These are phyloP conservation scores for Cheilosia variabilis DNA, from an alignment of 2,888 invertebrate genomes.

Conservation along the genomic window DNA sequence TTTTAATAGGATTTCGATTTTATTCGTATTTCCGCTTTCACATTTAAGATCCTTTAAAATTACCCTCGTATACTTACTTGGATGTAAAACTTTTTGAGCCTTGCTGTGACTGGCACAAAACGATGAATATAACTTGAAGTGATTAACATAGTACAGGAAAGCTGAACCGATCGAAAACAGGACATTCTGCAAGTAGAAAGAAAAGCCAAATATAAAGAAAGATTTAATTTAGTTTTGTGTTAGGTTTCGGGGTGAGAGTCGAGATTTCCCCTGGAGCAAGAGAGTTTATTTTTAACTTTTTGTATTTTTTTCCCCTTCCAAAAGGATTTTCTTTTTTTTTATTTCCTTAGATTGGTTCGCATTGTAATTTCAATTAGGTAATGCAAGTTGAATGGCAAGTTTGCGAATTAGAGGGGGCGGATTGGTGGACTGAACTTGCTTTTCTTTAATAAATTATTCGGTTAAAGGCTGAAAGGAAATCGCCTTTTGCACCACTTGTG, in stretches of 20 bases:
- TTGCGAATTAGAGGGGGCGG: conserved; percentile 12
- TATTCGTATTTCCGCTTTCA: conserved; percentile 43
- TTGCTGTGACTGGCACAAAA: conserved; percentile 99
- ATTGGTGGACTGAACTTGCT: conserved; percentile 13
- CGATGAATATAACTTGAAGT: conserved; percentile 99
- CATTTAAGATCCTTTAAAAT: conserved; percentile 52
- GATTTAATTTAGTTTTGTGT: conserved; percentile 50
- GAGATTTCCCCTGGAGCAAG: conserved; percentile 7
- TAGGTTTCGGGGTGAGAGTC: conserved; percentile 12
- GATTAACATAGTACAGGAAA: conserved; percentile 98
- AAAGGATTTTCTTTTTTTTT: conserved; percentile 27
- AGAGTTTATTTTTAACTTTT: not conserved
- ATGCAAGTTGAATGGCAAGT: conserved; percentile 30
- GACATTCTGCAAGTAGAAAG: conserved; percentile 90
- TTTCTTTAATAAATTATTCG: conserved; percentile 16
- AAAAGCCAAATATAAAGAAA: conserved; percentile 28
- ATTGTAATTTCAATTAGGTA: conserved; percentile 66
- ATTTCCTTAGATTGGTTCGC: conserved; percentile 17
- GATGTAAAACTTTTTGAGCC: conserved; percentile 98
- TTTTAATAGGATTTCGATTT: conserved; percentile 70
- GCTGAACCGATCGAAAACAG: conserved; percentile 98
- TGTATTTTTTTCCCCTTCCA: conserved; percentile 18
- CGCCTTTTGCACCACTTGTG: not conserved
- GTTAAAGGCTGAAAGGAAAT: conserved; percentile 29
- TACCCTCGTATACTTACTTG: conserved; percentile 89